Base-by-base conservation (phyloP, 2,113 vertebrate species). In the Zootoca vivipara region DNA sequence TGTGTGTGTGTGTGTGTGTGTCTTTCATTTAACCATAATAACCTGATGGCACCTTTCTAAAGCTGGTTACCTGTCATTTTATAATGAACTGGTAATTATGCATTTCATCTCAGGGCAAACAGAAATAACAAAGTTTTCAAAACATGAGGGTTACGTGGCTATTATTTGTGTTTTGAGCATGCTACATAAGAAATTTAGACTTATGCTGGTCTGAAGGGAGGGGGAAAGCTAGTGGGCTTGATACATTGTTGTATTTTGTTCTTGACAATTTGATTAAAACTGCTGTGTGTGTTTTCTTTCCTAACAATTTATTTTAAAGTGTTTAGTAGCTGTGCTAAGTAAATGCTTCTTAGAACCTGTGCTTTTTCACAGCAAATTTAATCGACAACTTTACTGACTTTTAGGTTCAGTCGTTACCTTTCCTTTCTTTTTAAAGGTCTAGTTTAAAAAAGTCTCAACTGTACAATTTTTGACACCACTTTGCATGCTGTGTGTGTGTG, bases 241-340 rank as follows among this genome's bases (percentile, higher is more conserved):
- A 96, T 94, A 88, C 93, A 92, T 95, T 85, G 93, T 87, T 88
- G 95, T 95, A 73, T 90, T 95, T 86, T 56, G 79, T 1, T n/a
- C 92, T 92, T 93, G 95, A 95, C 95, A 95, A 91, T 83, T 72
- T 92, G 95, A 95, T 95, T 93, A 91, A 94, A 96, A 92, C 87
- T 81, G 30, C 64, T 56, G 78, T 87, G 67, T 87, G 67, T 89
- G 82, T 88, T 90, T 24, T 56, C 33, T 75, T 79, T 58, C 24
- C 38, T 62, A 90, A 83, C 87, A 91, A 72, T 90, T 90, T 86
- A 67, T 77, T 82, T 77, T 78, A 33, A 86, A 91, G 82, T 16
- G 40, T 65, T 75, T 58, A 65, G 77, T 52, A 38, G 69, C 87
- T 83, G 5, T 89, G 86, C 89, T 89, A 77, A 85, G 70, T 64